Base-by-base conservation (phyloP, 2,888 invertebrate species). In the Smittia aterrima region DNA sequence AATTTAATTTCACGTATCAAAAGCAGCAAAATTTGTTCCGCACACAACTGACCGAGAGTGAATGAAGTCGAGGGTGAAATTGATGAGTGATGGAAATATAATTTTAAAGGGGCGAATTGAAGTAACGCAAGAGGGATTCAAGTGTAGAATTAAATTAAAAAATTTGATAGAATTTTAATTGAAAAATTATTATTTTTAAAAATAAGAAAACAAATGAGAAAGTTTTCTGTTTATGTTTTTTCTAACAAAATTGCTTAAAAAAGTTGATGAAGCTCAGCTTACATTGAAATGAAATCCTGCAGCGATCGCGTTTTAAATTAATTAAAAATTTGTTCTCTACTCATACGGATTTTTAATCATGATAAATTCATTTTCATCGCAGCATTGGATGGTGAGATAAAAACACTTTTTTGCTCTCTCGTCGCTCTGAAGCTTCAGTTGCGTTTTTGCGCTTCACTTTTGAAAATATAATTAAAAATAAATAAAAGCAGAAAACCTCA, bases 401-500 rank as follows among this genome's bases (percentile, higher is more conserved):
- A 3, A 32, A 32, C 32, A 32, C 32, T n/a, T n/a, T n/a, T n/a
- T n/a, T n/a, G n/a, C n/a, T n/a, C n/a, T 32, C 32, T 9, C 32
- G 3, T 32, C 32, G 32, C 32, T 32, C 3, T 32, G 32, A n/a
- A n/a, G n/a, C n/a, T 32, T 32, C 32, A 6, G 32, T 9, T 32
- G 32, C 9, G 32, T 32, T 32, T 32, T 32, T 32, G 32, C 47
- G 47, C 47, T 47, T 13, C 47, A 47, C 16, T 47, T 47, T 47
- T 11, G 47, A n/a, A 47, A 47, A 47, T 32, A 32, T 58, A 58
- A 58, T 58, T 18, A 58, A 58, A 58, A 58, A 58, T 58, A 58
- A 58, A 58, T 58, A 58, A 58, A 11, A 58, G 58, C 22, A n/a
- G 2, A 22, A 22, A 58, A 58, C 58, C 58, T 6, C 58, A 58